Percentiles rank a stretch among this genome's conserved stretches.
Evolutionary conservation across 2,113 vertebrate species (phyloP).

Genomic region (Sardina pilchardus): DNA sequence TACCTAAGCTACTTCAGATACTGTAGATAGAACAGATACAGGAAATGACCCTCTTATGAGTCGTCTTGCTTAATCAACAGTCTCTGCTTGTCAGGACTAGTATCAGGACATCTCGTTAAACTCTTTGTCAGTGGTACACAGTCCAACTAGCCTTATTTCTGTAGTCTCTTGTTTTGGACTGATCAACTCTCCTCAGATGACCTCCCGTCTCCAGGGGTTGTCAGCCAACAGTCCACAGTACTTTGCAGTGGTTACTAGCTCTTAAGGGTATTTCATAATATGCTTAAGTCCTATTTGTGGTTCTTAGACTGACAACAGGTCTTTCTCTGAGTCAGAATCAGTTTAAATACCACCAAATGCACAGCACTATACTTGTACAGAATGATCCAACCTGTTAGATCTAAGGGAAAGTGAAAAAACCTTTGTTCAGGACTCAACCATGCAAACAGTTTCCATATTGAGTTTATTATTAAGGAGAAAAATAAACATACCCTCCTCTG

Average conservation of each 20-base stretch:
- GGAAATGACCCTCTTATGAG: no score
- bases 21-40: no score
- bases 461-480: background rate
- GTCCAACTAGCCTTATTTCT: no score
- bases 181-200: no score
- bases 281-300: background rate
- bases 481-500: background rate
- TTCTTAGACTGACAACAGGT: background rate
- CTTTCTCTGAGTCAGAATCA: no score
- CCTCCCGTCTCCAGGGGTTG: no score
- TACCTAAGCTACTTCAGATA: no score
- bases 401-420: background rate
- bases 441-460: background rate
- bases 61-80: no score
- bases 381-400: background rate
- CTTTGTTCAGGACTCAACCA: background rate
- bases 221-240: background rate
- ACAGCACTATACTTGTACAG: background rate
- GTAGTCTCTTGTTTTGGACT: background rate
- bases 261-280: no score
- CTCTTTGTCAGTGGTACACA: no score
- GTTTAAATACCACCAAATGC: background rate
- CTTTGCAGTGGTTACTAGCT: background rate
- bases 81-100: no score
- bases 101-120: no score